Conservation (phyloP, 2,797 vertebrate genomes). For the Pteropus rufus region DNA sequence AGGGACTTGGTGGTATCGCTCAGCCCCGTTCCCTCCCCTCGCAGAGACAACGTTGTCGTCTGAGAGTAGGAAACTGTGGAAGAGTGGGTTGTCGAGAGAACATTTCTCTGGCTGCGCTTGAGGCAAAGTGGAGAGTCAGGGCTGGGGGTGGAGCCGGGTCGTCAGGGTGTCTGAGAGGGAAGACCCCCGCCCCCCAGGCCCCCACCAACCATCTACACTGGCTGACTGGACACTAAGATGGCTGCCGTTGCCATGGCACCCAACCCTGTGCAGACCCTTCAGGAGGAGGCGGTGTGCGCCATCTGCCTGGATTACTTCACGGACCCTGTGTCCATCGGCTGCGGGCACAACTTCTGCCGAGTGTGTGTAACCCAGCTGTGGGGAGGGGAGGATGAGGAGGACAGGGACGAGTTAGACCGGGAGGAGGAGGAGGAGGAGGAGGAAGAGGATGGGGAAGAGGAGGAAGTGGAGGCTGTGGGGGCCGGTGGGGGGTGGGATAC, state of each 20-base stretch:
- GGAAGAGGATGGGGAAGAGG: slow-evolving; percentile 67
- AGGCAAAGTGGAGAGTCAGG: slow-evolving; percentile 31
- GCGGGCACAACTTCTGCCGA: slow-evolving; percentile 83
- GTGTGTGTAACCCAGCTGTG: slow-evolving; percentile 81
- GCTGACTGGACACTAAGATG: slow-evolving; percentile 72
- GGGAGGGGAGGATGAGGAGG: slow-evolving; percentile 74
- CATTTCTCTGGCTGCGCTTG: slow-evolving; percentile 2
- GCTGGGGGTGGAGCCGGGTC: slow-evolving; percentile 58
- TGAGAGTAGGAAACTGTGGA: not conserved
- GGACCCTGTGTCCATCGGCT: slow-evolving; percentile 83
- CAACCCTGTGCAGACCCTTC: slow-evolving; percentile 81
- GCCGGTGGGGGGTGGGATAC: slow-evolving; percentile 66
- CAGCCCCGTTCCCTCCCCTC: slow-evolving; percentile 12
- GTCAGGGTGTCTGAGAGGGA: slow-evolving; percentile 19
- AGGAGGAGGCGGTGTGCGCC: slow-evolving; percentile 83
- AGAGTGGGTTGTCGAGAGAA: slow-evolving; percentile 18
- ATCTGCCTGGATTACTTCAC: slow-evolving; percentile 83
- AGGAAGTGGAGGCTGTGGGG: slow-evolving; percentile 64
- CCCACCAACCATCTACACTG: slow-evolving; percentile 22
- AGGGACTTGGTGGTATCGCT: not conserved
- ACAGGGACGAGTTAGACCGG: slow-evolving; percentile 64
- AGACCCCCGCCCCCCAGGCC: not conserved
- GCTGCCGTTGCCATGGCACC: slow-evolving; percentile 77
- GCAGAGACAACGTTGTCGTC: not conserved
- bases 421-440: slow-evolving; percentile 68